Evolutionary conservation across 2,113 vertebrate species (phyloP).

Genomic region (Catharus minimus): DNA sequence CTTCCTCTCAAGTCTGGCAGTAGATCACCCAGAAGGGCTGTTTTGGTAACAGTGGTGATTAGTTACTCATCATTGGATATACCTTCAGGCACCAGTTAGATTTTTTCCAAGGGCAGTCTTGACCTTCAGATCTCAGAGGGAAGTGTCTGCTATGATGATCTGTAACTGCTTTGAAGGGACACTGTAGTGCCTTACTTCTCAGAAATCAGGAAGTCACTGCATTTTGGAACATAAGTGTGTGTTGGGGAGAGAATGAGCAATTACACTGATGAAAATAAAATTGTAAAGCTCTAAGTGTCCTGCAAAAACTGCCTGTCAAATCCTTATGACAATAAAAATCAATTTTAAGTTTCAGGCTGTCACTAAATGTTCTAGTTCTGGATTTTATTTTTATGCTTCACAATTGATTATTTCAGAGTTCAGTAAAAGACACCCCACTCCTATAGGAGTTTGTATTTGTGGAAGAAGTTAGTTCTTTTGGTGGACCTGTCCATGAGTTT

Average conservation of each 20-base stretch:
- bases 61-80: not conserved
- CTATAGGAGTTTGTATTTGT: not conserved
- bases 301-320: not conserved
- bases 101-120: not conserved
- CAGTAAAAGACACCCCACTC: not conserved
- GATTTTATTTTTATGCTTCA: not conserved
- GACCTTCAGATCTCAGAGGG: not conserved
- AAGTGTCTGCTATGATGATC: not conserved
- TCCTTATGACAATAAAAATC: not conserved
- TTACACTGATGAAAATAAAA: conserved; percentile 13
- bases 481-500: not conserved
- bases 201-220: conserved; percentile 18
- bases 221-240: not conserved
- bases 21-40: not conserved
- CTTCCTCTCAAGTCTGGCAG: not conserved
- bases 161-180: not conserved
- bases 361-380: not conserved
- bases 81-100: not conserved
- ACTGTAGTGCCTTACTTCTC: conserved; percentile 42
- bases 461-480: not conserved
- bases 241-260: not conserved
- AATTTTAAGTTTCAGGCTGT: not conserved
- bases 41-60: not conserved
- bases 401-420: not conserved
- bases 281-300: not conserved